A percentile compares a stretch with the other conserved stretches of the same genome.
Evolutionary conservation across 2,888 invertebrate species (phyloP).

Genomic region (Anodontia alba): DNA sequence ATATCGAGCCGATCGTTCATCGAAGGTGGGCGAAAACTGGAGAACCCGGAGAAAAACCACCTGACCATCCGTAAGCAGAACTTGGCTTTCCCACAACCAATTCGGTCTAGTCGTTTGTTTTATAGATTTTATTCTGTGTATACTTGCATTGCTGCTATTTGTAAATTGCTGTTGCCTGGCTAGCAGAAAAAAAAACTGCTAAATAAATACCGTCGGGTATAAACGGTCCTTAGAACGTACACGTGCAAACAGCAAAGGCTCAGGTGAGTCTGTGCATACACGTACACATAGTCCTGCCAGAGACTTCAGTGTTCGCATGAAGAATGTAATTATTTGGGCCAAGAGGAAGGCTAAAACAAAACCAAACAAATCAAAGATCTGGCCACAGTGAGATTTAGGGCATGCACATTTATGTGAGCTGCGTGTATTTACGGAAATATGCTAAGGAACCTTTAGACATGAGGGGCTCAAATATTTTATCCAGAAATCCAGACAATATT

Average conservation of each 20-base stretch:
- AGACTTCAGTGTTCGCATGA: not conserved
- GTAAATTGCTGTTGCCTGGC: not conserved
- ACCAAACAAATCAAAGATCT: too few relatives aligned
- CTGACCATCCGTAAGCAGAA: too few relatives aligned
- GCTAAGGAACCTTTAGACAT: not conserved
- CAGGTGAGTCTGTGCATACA: not conserved
- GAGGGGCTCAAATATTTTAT: constrained; percentile 7
- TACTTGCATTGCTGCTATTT: not conserved
- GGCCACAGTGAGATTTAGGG: too few relatives aligned
- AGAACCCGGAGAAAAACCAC: too few relatives aligned
- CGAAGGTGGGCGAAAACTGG: too few relatives aligned
- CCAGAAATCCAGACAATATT: constrained; percentile 10
- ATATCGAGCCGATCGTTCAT: too few relatives aligned
- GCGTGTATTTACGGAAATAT: not conserved
- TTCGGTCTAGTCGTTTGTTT: constrained; percentile 12
- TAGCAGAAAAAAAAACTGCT: too few relatives aligned
- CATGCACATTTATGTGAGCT: not conserved
- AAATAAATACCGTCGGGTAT: too few relatives aligned
- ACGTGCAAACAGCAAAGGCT: too few relatives aligned
- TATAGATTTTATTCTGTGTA: not conserved
- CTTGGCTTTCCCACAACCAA: too few relatives aligned
- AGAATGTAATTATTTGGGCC: not conserved
- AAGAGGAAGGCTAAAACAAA: not conserved
- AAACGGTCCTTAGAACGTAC: too few relatives aligned
- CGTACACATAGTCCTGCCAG: not conserved